Base-by-base conservation (phyloP, 2,888 invertebrate genomes). In the Coleophora flavipennella region DNA sequence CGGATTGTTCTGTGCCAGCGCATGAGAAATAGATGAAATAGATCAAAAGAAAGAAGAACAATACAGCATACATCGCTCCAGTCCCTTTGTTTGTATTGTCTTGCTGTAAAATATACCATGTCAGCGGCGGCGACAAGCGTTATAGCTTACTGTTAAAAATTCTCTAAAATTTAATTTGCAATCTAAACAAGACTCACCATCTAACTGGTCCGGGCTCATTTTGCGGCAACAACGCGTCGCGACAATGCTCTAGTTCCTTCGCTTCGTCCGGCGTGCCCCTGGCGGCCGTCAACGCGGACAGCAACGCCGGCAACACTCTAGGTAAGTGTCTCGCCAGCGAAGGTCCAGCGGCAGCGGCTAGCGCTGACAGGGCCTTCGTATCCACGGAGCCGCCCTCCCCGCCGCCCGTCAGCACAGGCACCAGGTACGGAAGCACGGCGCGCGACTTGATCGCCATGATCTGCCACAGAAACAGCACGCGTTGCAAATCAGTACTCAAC, bases 401-500 rank as follows among this genome's bases (percentile, higher is more conserved):
- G 43, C 56, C 46, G 40, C 36, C 38, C 31, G 39, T 41, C 52
- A 60, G 50, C 46, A 67, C 66, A 3, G 99, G 99, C 45, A 99
- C 93, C 45, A 99, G 88, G 78, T 97, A 98, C 1, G 99, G 99
- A 51, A 99, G 84, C 40, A 99, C 97, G 0, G 96, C 97, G 53
- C 95, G 89, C 0, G 97, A 96, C 81, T 98, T 99, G 42, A 98
- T 94, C 10, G 95, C 92, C 96, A 99, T 97, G 31, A 99, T 95
- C 78, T 79, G 44, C 4, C 10, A 8, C 33, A 3, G 3, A 29
- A 9, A n/a, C n/a, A n/a, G n/a, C n/a, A n/a, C n/a, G n/a, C n/a
- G n/a, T n/a, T n/a, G n/a, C n/a, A n/a, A n/a, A n/a, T n/a, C n/a
- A n/a, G n/a, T n/a, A n/a, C n/a, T n/a, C n/a, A n/a, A n/a, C n/a